A percentile compares a stretch with the other conserved stretches of the same genome.
Evolutionary conservation across 2,888 invertebrate genomes (phyloP).

Genomic region (Gnatocerus cornutus): DNA sequence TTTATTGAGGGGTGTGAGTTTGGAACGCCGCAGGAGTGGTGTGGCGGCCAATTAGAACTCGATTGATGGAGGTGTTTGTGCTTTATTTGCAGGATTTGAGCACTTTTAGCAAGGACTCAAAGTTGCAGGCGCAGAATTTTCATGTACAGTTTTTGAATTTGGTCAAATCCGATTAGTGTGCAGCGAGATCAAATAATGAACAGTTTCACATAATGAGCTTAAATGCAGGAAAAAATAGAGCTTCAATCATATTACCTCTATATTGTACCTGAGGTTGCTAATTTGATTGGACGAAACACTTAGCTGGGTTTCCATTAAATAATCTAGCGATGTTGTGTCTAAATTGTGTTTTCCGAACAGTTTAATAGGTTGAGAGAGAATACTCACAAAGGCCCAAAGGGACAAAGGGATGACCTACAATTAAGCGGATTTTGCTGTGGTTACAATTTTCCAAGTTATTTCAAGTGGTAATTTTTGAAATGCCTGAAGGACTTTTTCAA

Average conservation of each 20-base stretch:
- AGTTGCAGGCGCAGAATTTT: too few relatives aligned
- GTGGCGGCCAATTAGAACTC: background rate
- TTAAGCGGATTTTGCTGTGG: background rate
- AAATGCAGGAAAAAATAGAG: conserved; percentile 12
- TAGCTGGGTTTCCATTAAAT: conserved; percentile 30
- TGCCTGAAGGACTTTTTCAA: too few relatives aligned
- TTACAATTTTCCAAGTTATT: background rate
- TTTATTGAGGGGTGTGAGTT: conserved; percentile 5
- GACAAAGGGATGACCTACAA: conserved; percentile 3
- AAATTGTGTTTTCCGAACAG: conserved; percentile 38
- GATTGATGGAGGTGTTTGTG: conserved; percentile 11
- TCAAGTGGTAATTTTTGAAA: too few relatives aligned
- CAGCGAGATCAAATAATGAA: background rate
- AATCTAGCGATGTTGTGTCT: conserved; percentile 37
- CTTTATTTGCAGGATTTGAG: background rate
- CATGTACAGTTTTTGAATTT: too few relatives aligned
- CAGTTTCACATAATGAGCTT: conserved; percentile 6
- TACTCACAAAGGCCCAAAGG: conserved; percentile 2
- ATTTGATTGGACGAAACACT: conserved; percentile 31
- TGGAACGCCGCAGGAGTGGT: background rate
- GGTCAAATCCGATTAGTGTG: background rate
- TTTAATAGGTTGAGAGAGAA: conserved; percentile 4
- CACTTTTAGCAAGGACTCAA: too few relatives aligned
- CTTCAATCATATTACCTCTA: conserved; percentile 19
- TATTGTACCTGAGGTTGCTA: conserved; percentile 22